Evolutionary conservation across 2,113 vertebrate genomes (phyloP).

Genomic region (Cettia cetti): DNA sequence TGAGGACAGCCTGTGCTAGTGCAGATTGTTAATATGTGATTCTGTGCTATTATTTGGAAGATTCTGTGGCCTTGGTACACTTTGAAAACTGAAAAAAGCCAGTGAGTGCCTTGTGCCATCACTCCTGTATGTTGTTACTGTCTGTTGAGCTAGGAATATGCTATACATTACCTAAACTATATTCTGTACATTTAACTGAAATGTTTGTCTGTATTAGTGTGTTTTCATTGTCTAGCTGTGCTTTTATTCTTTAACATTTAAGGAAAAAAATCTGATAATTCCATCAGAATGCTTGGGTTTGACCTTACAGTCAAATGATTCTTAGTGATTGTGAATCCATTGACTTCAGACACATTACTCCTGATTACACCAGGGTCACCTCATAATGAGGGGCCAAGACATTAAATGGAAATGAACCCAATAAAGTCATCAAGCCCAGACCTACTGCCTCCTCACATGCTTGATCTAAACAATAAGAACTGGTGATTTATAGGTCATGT

Average conservation of each 20-base stretch:
- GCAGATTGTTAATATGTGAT: background rate
- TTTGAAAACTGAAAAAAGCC: background rate
- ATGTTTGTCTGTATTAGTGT: background rate
- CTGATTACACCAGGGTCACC: background rate
- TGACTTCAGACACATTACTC: constrained; percentile 37
- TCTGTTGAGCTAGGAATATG: background rate
- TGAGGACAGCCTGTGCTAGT: background rate
- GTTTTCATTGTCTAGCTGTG: background rate
- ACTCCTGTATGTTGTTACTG: background rate
- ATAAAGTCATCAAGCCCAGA: constrained; percentile 40
- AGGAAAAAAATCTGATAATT: background rate
- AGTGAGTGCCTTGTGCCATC: background rate
- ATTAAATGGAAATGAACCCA: constrained; percentile 51
- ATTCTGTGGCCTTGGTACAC: background rate
- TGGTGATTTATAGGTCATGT: constrained; percentile 34
- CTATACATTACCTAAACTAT: background rate
- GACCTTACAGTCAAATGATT: background rate
- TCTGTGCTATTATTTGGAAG: background rate
- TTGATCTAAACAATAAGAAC: constrained; percentile 45
- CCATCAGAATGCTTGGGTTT: background rate
- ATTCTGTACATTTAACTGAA: background rate
- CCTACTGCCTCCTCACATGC: background rate
- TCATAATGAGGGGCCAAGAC: constrained; percentile 11
- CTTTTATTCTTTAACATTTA: background rate
- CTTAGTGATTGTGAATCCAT: background rate